These are phyloP conservation scores for Babylonia areolata DNA, from an alignment of 1,140 invertebrate species.

Conservation along the genomic window DNA sequence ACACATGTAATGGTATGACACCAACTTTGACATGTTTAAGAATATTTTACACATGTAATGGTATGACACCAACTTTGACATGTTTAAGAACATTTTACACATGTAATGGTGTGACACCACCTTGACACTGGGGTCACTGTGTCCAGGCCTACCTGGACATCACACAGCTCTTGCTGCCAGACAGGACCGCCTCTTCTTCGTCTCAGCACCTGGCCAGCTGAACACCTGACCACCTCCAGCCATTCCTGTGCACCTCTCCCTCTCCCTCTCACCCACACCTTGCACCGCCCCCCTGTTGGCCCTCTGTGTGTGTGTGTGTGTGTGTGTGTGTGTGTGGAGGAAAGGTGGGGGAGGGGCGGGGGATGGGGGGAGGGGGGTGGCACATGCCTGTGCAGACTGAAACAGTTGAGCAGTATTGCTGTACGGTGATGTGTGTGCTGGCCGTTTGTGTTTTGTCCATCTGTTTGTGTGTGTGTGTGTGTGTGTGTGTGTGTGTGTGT, in stretches of 20 bases:
- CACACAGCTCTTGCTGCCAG: not conserved
- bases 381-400: not conserved
- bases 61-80: not conserved
- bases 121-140: not conserved
- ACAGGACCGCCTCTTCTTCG: not conserved
- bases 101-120: not conserved
- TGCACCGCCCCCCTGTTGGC: not conserved
- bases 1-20: not conserved
- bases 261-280: not conserved
- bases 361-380: no score
- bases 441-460: not conserved
- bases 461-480: not conserved
- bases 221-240: not conserved
- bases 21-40: not conserved
- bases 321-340: no score
- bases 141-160: not conserved
- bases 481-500: not conserved
- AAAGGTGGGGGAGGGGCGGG: no score
- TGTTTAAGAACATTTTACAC: no score
- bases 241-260: not conserved
- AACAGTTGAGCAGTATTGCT: not conserved
- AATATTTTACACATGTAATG: not conserved
- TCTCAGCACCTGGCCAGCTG: not conserved
- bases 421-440: not conserved
- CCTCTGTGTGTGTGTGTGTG: no score